Percentiles rank a stretch among this genome's conserved stretches.
Evolutionary conservation across 2,797 vertebrate genomes (phyloP).

Genomic region (Botia kubotai): DNA sequence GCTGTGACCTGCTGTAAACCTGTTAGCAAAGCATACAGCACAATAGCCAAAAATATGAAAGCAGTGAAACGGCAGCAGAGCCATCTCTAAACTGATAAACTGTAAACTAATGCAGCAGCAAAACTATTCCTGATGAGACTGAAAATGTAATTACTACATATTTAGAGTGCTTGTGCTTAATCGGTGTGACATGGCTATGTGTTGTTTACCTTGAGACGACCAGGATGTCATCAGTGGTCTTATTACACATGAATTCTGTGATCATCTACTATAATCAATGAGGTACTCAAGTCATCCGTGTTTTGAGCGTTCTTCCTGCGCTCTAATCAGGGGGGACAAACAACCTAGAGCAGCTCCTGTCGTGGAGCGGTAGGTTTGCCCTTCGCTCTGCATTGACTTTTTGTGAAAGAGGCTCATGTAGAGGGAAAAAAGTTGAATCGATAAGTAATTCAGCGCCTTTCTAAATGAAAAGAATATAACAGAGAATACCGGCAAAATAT

Average conservation of each 20-base stretch:
- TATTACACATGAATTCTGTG: conserved; percentile 3
- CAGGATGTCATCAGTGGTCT: background rate
- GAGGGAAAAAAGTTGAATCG: background rate
- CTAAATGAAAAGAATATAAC: too few relatives aligned
- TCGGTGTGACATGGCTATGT: background rate
- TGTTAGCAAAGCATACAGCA: background rate
- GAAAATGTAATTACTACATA: background rate
- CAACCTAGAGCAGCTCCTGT: conserved; percentile 4
- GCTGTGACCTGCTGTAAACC: background rate
- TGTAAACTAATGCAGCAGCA: background rate
- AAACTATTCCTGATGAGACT: background rate
- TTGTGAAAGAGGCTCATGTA: conserved; percentile 4
- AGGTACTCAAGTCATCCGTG: background rate
- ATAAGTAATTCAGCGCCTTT: background rate
- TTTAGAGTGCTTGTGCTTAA: background rate
- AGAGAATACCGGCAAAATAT: too few relatives aligned
- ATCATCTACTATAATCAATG: conserved; percentile 37
- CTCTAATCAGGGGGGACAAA: conserved; percentile 44
- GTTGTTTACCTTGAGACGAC: background rate
- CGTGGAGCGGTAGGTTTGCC: conserved; percentile 19
- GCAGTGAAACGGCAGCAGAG: background rate
- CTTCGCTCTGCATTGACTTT: conserved; percentile 12
- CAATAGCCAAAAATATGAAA: background rate
- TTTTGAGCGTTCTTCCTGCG: background rate
- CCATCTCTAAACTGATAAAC: background rate